These are phyloP conservation scores for Atta colombica DNA, from an alignment of 1,140 invertebrate species.

Conservation along the genomic window DNA sequence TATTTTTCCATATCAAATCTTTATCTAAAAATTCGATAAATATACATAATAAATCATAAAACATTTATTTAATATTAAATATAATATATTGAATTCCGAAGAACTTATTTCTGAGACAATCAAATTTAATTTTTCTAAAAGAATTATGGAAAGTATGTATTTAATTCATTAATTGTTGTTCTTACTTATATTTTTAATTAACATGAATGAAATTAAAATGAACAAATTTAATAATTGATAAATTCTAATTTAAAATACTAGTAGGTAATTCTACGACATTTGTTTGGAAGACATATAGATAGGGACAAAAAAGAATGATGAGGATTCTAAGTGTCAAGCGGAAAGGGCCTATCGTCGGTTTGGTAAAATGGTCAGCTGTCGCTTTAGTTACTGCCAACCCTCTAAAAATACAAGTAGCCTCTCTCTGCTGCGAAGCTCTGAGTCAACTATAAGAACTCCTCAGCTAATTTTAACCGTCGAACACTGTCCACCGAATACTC, in stretches of 20 bases:
- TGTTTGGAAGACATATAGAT: not conserved
- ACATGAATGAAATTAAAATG: not conserved
- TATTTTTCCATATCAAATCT: not conserved
- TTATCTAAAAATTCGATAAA: not conserved
- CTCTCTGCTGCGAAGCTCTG: slow-evolving; percentile 43
- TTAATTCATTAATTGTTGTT: not conserved
- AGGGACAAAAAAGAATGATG: not conserved
- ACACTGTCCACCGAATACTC: slow-evolving; percentile 55
- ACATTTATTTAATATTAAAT: not conserved
- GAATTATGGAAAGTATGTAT: not conserved
- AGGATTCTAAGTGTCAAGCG: slow-evolving; percentile 1
- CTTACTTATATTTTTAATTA: not conserved
- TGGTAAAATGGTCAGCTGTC: slow-evolving; percentile 71
- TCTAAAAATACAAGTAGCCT: slow-evolving; percentile 75
- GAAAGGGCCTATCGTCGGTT: slow-evolving; percentile 55
- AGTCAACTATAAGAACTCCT: slow-evolving; percentile 73
- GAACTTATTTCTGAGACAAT: not conserved
- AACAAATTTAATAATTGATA: not conserved
- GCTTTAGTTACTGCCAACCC: slow-evolving; percentile 68
- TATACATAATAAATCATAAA: not conserved
- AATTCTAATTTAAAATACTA: not conserved
- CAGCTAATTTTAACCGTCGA: slow-evolving; percentile 73
- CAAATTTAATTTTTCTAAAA: not conserved
- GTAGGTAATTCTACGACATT: not conserved
- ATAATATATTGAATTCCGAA: not conserved